phyloP scores from a whole-genome alignment of 2,888 invertebrate genomes.

The Sepioteuthis lessoniana region DNA sequence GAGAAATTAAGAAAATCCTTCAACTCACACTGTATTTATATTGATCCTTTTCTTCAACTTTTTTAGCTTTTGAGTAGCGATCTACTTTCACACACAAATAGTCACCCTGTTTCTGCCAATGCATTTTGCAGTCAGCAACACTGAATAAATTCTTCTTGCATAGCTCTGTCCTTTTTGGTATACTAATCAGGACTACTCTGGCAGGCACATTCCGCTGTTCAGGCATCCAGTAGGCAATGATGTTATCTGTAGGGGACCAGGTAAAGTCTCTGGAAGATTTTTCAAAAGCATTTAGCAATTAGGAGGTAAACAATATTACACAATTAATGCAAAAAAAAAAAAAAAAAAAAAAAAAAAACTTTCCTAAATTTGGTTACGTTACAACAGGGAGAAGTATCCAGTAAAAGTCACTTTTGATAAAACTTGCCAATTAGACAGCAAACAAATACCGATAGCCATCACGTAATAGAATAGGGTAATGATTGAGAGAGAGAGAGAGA shows the following conservation, averaged over 20 bases:
- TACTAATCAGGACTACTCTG: constrained; percentile 91
- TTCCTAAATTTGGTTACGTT: no score
- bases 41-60: constrained; percentile 88
- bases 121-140: constrained; percentile 97
- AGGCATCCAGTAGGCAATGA: constrained; percentile 97
- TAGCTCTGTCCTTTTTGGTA: constrained; percentile 81
- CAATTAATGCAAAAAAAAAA: no score
- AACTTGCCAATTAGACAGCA: no score
- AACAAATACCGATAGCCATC: no score
- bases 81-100: constrained; percentile 97
- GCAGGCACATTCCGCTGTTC: constrained; percentile 95
- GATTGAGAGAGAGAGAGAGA: no score
- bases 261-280: constrained; percentile 85
- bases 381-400: no score
- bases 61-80: constrained; percentile 90
- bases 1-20: no score
- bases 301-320: background rate
- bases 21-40: constrained; percentile 86
- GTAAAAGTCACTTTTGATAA: no score
- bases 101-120: constrained; percentile 99
- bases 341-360: no score
- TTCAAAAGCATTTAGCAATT: background rate
- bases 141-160: constrained; percentile 97
- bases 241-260: constrained; percentile 98
- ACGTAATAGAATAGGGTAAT: no score